phyloP scores from a whole-genome alignment of 2,113 vertebrate species.

The Atherinomorus stipes region DNA sequence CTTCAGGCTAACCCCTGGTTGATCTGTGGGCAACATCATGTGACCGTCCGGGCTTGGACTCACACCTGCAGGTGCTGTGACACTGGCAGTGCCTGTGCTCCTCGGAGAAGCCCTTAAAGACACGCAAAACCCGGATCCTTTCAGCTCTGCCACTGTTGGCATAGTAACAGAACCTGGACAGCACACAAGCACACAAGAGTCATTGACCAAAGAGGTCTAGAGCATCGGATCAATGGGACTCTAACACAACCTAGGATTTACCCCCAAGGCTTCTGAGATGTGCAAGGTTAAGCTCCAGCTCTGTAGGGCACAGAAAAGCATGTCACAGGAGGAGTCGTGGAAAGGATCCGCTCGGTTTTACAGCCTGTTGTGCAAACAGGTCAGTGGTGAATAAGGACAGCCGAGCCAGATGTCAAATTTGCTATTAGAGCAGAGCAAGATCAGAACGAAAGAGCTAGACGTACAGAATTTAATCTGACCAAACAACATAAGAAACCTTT shows the following conservation, averaged over 20 bases:
- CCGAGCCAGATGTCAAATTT: conserved; percentile 52
- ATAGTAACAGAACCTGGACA: conserved; percentile 69
- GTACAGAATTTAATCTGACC: conserved; percentile 13
- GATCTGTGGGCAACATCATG: conserved; percentile 51
- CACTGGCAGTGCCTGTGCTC: conserved; percentile 62
- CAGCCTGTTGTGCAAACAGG: conserved; percentile 47
- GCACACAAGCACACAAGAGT: conserved; percentile 69
- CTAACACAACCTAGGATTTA: conserved; percentile 46
- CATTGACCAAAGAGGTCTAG: conserved; percentile 65
- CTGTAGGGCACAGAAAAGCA: conserved; percentile 15
- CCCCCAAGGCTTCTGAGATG: conserved; percentile 7
- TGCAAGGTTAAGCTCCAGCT: conserved; percentile 45
- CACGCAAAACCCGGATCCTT: conserved; percentile 37
- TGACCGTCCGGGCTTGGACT: conserved; percentile 43
- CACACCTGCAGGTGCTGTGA: conserved; percentile 62
- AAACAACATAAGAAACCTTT: neutral
- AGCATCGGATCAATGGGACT: conserved; percentile 65
- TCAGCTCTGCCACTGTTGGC: conserved; percentile 62
- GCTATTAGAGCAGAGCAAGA: conserved; percentile 11
- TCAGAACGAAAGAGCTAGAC: conserved; percentile 7
- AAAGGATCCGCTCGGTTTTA: conserved; percentile 39
- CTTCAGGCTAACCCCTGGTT: conserved; percentile 16
- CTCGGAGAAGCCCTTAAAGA: conserved; percentile 47
- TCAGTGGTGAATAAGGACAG: conserved; percentile 42
- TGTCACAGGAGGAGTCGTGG: conserved; percentile 27